A percentile compares a stretch with the other conserved stretches of the same genome.
phyloP scores from a whole-genome alignment of 2,888 invertebrate species.

The Thymelicus acteon region DNA sequence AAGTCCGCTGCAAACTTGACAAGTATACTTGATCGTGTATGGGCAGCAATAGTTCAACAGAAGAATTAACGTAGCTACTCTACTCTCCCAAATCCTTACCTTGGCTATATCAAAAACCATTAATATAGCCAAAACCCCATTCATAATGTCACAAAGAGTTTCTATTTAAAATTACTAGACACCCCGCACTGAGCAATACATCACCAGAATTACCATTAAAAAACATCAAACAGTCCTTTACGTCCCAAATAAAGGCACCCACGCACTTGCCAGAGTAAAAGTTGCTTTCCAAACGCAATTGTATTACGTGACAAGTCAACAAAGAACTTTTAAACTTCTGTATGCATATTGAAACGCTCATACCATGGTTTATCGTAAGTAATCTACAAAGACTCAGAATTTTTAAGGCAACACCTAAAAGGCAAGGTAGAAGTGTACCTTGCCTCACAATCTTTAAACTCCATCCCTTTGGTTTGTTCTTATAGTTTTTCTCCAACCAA shows the following conservation, averaged over 20 bases:
- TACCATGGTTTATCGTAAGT: neutral
- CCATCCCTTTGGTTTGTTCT: too few relatives aligned
- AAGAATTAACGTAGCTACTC: constrained; percentile 46
- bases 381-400: too few relatives aligned
- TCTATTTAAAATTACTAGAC: constrained; percentile 31
- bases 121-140: constrained; percentile 32
- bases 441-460: too few relatives aligned
- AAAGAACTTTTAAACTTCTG: constrained; percentile 50
- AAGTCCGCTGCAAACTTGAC: too few relatives aligned
- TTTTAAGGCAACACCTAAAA: too few relatives aligned
- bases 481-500: too few relatives aligned
- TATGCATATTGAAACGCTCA: constrained; percentile 26
- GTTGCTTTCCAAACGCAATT: constrained; percentile 75
- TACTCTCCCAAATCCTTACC: neutral
- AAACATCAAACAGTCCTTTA: constrained; percentile 58
- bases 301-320: constrained; percentile 64
- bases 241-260: constrained; percentile 68
- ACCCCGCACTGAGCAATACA: constrained; percentile 50
- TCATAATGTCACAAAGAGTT: constrained; percentile 39
- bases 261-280: constrained; percentile 66
- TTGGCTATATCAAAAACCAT: constrained; percentile 16
- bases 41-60: too few relatives aligned
- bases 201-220: constrained; percentile 65
- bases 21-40: too few relatives aligned
- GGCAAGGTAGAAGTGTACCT: too few relatives aligned